Conservation (phyloP, 2,113 vertebrate species). For the Sclerurus mexicanus region DNA sequence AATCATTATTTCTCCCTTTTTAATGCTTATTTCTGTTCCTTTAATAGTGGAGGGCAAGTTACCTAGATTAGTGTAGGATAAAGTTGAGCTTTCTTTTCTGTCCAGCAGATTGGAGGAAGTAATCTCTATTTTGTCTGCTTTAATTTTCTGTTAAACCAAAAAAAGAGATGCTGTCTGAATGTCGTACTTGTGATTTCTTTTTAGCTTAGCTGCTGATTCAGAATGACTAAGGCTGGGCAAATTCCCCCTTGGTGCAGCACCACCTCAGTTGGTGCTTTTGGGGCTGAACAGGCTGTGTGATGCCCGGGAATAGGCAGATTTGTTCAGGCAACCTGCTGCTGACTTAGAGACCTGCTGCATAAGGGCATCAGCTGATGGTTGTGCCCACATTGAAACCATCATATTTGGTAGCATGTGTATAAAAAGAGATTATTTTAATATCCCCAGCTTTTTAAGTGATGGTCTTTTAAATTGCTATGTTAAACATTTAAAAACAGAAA, state of each 20-base stretch:
- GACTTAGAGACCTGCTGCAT: too few species aligned
- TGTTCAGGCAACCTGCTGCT: background rate
- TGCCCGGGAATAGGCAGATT: background rate
- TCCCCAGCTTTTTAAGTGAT: background rate
- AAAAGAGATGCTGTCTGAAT: background rate
- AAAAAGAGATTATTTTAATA: background rate
- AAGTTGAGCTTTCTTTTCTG: background rate
- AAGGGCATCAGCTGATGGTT: accelerated
- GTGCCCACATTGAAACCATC: accelerated
- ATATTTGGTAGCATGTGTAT: accelerated
- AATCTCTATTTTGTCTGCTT: background rate
- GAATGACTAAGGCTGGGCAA: accelerated
- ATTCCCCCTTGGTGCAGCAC: accelerated
- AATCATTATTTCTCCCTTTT: background rate
- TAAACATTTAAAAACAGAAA: background rate
- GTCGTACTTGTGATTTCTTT: background rate
- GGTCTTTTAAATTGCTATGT: background rate
- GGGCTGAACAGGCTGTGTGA: background rate
- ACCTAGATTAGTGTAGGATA: background rate
- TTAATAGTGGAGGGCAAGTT: background rate
- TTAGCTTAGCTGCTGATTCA: background rate
- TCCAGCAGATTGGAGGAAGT: background rate
- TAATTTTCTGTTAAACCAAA: background rate
- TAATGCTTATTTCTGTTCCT: background rate
- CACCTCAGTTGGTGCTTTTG: accelerated